Evolutionary conservation across 2,888 invertebrate genomes (phyloP).

Genomic region (Exephanes ischioxanthus): DNA sequence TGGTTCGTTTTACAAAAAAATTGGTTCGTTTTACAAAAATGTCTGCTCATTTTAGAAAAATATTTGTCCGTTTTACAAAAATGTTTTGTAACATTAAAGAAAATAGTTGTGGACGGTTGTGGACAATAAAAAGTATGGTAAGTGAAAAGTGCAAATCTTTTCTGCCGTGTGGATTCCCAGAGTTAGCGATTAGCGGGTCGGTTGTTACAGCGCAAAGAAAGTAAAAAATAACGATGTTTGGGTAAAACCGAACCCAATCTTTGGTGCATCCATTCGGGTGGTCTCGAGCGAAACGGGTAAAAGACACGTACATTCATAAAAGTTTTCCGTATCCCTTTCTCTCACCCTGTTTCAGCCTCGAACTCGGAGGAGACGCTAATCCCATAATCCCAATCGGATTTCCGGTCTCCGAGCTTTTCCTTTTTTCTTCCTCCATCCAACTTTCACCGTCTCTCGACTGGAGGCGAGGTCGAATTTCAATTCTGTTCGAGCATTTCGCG

Average conservation of each 20-base stretch:
- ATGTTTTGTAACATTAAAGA: too few species aligned
- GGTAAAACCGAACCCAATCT: background rate
- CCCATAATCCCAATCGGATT: slow-evolving; percentile 46
- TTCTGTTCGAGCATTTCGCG: slow-evolving; percentile 15
- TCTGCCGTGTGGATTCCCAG: too few species aligned
- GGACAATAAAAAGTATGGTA: too few species aligned
- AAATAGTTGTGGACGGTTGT: too few species aligned
- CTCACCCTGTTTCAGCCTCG: background rate
- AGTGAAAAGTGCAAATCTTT: too few species aligned
- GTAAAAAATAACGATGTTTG: background rate
- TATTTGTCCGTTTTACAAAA: too few species aligned
- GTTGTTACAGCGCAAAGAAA: too few species aligned
- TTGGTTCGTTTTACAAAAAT: too few species aligned
- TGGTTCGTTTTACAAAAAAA: too few species aligned
- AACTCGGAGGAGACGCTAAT: slow-evolving; percentile 26
- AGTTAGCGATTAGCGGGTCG: too few species aligned
- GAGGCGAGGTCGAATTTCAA: slow-evolving; percentile 33
- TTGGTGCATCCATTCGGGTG: background rate
- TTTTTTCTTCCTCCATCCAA: background rate
- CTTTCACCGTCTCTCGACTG: background rate
- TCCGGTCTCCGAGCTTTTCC: slow-evolving; percentile 7
- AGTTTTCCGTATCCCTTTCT: background rate
- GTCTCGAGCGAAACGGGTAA: background rate
- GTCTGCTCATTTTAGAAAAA: too few species aligned
- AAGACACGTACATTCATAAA: slow-evolving; percentile 24